Evolutionary conservation across 2,797 vertebrate genomes (phyloP), one percentile per base, ranked within the genome.

Genomic region (Lagodon rhomboides): DNA sequence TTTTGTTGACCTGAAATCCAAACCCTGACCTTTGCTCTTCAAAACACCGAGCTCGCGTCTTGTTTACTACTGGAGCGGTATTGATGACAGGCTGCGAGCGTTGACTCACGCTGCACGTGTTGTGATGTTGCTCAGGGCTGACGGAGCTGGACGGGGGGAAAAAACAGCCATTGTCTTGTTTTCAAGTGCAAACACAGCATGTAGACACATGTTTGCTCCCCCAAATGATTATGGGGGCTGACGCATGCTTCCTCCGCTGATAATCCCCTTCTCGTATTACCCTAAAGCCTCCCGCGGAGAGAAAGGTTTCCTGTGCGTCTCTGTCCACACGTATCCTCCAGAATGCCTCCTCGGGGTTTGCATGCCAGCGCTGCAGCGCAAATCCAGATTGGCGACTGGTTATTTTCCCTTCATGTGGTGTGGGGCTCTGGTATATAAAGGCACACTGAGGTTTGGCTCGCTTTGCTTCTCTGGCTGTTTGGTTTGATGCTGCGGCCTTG

Each of bases 371-470:
- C 55, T 3, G 20, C 85, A 12, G 74, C 66, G 80, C 77, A 86
- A 78, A 87, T 86, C 84, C 85, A 86, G 82, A 81, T 78, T 83
- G 86, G 77, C 53, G 58, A 84, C 85, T 71, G 80, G 76, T 44
- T 89, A 53, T 85, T 89, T 85, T 82, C 79, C 77, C 77, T 90
- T 89, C 70, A 89, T 89, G 89, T 91, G 89, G 89, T 46, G 75
- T 70, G 80, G 73, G 68, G 79, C 77, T 87, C 83, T 83, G 88
- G 83, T 80, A 80, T 75, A 88, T 85, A 89, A 92, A 90, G 81
- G 78, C 90, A 84, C 72, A 77, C 84, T 89, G 91, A 90, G 89
- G 89, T 89, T 90, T 92, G 87, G 87, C 62, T 9, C 65, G 77
- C 16, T 55, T 47, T n/a, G 58, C 70, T 73, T 69, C 73, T 68